Percentiles rank a stretch among this genome's conserved stretches.
Conservation (phyloP, 1,140 invertebrate genomes). For the Temnothorax nylanderi region DNA sequence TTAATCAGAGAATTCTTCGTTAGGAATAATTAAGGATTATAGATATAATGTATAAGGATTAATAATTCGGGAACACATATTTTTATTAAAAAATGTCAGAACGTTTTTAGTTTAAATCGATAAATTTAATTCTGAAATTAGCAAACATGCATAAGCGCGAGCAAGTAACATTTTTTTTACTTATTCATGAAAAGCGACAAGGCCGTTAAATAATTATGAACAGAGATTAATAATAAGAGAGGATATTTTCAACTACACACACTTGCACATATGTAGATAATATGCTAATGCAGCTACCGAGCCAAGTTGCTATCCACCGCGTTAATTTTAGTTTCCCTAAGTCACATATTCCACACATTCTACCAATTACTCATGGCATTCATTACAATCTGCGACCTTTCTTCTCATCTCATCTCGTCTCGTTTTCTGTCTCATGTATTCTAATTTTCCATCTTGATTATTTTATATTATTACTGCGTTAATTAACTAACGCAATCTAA, state of each 20-base stretch:
- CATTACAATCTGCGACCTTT: not conserved
- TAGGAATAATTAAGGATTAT: conserved; percentile 7
- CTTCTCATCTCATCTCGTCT: not conserved
- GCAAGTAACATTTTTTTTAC: not conserved
- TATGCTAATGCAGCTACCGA: conserved; percentile 34
- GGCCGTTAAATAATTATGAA: not conserved
- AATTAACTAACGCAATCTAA: conserved; percentile 12
- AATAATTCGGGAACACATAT: not conserved
- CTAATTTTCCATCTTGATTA: not conserved
- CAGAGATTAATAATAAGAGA: conserved; percentile 5
- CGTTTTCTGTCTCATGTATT: not conserved
- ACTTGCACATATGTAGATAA: conserved; percentile 35
- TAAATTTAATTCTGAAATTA: not conserved
- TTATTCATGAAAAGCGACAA: not conserved
- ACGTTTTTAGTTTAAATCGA: not conserved
- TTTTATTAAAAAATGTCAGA: not conserved
- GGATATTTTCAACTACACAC: not conserved
- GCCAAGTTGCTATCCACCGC: not conserved
- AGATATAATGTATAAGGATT: not conserved
- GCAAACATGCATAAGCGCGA: not conserved
- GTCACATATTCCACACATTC: conserved; percentile 5
- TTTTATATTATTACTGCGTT: not conserved
- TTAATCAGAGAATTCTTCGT: not conserved
- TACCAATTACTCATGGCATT: conserved; percentile 10
- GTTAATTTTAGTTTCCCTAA: conserved; percentile 42